Evolutionary conservation across 2,113 vertebrate species (phyloP).

Genomic region (Suricata suricatta): DNA sequence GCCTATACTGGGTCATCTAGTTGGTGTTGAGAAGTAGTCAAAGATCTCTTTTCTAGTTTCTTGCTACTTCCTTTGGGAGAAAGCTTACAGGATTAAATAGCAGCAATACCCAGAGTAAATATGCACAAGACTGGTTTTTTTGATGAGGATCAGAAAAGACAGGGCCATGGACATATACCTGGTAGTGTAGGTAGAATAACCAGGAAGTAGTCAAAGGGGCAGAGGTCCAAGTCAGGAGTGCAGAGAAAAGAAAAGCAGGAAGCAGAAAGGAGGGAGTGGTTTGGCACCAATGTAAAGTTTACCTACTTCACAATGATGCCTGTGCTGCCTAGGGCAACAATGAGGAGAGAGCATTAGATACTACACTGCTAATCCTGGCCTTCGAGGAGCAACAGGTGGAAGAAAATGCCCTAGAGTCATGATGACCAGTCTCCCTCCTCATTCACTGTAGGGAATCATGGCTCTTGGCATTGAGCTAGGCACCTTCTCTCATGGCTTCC

Average conservation of each 20-base stretch:
- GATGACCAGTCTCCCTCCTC: not conserved
- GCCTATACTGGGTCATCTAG: not conserved
- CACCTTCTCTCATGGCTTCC: not conserved
- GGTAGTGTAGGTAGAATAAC: not conserved
- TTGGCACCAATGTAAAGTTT: not conserved
- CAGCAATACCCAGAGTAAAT: not conserved
- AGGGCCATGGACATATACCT: not conserved
- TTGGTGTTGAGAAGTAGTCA: not conserved
- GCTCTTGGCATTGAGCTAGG: not conserved
- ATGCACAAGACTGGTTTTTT: not conserved
- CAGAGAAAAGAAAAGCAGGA: conserved; percentile 35
- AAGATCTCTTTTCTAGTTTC: not conserved
- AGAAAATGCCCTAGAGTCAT: not conserved
- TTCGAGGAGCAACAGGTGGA: not conserved
- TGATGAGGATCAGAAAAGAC: not conserved
- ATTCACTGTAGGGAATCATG: not conserved
- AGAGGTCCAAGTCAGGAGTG: not conserved
- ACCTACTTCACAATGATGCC: not conserved
- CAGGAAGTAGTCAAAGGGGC: not conserved
- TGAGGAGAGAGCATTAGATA: not conserved
- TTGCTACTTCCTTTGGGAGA: not conserved
- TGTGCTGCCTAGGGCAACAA: not conserved
- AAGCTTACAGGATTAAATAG: not conserved
- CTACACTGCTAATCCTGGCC: not conserved
- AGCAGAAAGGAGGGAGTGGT: not conserved